Percentiles rank a stretch among this genome's conserved stretches.
Conservation (phyloP, 2,888 invertebrate species). For the Dilophus febrilis region DNA sequence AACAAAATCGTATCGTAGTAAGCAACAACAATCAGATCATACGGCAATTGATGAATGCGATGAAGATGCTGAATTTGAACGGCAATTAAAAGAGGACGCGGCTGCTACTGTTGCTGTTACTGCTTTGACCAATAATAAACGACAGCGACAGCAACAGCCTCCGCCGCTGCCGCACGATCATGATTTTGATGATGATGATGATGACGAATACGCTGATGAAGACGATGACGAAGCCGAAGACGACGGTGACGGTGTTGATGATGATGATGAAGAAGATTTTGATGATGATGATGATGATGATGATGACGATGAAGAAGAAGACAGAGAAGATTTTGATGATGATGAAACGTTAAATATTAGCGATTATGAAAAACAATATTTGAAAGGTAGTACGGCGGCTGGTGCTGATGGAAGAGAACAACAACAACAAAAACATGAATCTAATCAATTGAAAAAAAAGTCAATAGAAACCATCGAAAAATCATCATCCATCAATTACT, state of each 20-base stretch:
- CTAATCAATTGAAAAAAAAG: neutral
- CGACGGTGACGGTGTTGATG: neutral
- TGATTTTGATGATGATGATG: no score
- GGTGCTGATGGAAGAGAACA: constrained; percentile 19
- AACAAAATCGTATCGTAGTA: no score
- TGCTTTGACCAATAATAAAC: no score
- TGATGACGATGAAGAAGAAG: neutral
- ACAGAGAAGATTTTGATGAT: constrained; percentile 1
- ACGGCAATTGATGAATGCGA: no score
- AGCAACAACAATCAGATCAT: no score
- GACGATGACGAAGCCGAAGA: no score
- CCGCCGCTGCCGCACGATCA: no score
- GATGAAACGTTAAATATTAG: constrained; percentile 9
- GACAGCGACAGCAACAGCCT: neutral
- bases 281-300: neutral
- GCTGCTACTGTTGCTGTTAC: no score
- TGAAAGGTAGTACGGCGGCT: constrained; percentile 11
- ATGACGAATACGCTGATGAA: no score
- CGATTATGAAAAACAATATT: constrained; percentile 22
- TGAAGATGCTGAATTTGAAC: neutral
- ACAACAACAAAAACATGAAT: constrained; percentile 8
- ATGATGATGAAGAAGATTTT: neutral
- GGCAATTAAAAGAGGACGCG: no score
- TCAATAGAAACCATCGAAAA: neutral
- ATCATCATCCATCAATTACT: neutral